phyloP scores from a whole-genome alignment of 1,140 invertebrate species.

The Lutraria rhynchaena region DNA sequence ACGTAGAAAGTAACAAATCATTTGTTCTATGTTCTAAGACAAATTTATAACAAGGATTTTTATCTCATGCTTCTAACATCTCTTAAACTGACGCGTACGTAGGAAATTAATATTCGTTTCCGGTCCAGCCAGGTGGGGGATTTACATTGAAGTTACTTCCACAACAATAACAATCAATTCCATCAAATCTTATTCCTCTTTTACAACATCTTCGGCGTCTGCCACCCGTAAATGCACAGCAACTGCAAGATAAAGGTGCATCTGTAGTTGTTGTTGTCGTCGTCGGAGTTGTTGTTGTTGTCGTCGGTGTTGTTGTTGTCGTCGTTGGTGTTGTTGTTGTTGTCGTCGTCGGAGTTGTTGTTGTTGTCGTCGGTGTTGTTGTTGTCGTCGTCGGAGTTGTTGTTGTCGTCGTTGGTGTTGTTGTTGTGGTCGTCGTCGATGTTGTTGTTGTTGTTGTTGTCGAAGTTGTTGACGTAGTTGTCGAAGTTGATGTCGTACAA shows the following conservation, averaged over 20 bases:
- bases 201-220: not conserved
- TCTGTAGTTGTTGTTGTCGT: not conserved
- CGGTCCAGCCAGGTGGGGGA: not conserved
- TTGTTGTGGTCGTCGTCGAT: not conserved
- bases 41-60: too few species aligned
- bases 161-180: slow-evolving; percentile 5
- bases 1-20: too few species aligned
- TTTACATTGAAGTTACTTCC: not conserved
- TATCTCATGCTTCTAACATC: too few species aligned
- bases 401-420: too few species aligned
- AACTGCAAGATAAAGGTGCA: not conserved
- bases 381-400: not conserved
- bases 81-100: too few species aligned
- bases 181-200: not conserved
- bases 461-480: not conserved
- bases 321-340: slow-evolving; percentile 1
- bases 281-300: not conserved
- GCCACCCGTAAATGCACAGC: not conserved
- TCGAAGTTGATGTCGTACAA: not conserved
- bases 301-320: not conserved
- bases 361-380: not conserved
- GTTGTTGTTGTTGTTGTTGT: not conserved
- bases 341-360: not conserved
- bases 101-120: not conserved
- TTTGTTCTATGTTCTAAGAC: too few species aligned